These are phyloP conservation scores for Geopemphigus sp. DNA, from an alignment of 1,140 invertebrate species.

Conservation along the genomic window DNA sequence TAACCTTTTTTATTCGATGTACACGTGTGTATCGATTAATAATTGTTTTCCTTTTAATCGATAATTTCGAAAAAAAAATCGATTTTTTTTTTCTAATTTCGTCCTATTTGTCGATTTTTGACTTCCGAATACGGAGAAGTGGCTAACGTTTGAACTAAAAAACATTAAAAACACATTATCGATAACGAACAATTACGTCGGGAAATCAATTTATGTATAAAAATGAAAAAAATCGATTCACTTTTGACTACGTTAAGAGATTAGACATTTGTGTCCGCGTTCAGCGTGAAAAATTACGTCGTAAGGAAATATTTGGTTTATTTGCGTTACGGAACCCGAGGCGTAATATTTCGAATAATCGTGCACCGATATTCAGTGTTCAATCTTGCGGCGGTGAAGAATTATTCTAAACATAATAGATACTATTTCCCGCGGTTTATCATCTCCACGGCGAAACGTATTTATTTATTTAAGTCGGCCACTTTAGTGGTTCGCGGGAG, in stretches of 20 bases:
- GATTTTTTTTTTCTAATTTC: too few species aligned
- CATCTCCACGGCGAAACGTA: neutral
- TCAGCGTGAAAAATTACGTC: neutral
- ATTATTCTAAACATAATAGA: slow-evolving; percentile 19
- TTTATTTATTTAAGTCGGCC: neutral
- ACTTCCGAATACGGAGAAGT: too few species aligned
- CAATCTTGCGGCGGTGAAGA: too few species aligned
- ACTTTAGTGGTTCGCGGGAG: neutral
- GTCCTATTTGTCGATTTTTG: too few species aligned
- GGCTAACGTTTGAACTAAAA: too few species aligned
- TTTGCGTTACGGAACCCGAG: neutral
- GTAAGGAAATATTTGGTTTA: neutral
- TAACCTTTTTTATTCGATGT: too few species aligned
- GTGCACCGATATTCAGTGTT: neutral
- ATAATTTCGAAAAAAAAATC: too few species aligned
- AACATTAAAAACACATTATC: too few species aligned
- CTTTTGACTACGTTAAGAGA: neutral
- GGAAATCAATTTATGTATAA: neutral
- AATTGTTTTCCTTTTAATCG: too few species aligned
- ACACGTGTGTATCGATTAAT: too few species aligned
- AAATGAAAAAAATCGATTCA: neutral
- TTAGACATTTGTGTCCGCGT: neutral
- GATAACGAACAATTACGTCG: neutral
- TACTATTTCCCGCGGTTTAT: slow-evolving; percentile 9
- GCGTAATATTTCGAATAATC: slow-evolving; percentile 20